A percentile compares a stretch with the other conserved stretches of the same genome.
Conservation (phyloP, 2,797 vertebrate genomes). For the Acanthurus lineatus region DNA sequence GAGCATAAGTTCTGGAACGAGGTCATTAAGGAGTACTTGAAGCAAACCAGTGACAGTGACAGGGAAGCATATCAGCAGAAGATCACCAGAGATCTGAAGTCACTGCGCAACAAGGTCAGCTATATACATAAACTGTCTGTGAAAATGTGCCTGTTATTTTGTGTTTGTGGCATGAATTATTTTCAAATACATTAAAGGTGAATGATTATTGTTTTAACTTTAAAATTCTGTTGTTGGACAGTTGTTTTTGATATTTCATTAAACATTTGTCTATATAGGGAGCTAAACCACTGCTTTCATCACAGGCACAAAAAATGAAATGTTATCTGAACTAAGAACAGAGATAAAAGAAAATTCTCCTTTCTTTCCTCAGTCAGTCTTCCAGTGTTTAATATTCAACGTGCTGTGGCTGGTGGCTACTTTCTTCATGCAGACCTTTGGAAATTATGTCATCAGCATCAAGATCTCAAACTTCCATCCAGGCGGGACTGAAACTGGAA, state of each 20-base stretch:
- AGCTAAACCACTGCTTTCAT: not conserved
- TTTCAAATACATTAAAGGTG: too few species aligned
- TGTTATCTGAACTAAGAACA: not conserved
- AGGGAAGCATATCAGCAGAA: slow-evolving; percentile 67
- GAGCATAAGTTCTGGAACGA: slow-evolving; percentile 87
- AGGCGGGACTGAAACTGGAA: slow-evolving; percentile 65
- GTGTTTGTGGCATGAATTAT: not conserved
- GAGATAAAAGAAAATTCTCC: not conserved
- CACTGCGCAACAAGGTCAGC: slow-evolving; percentile 86
- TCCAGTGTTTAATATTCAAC: slow-evolving; percentile 89
- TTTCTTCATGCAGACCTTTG: slow-evolving; percentile 88
- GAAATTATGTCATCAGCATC: slow-evolving; percentile 84
- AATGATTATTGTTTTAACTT: not conserved
- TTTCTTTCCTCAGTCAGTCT: slow-evolving; percentile 81
- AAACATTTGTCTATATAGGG: not conserved
- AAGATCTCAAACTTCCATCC: slow-evolving; percentile 81
- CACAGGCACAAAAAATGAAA: not conserved
- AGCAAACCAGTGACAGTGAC: slow-evolving; percentile 76
- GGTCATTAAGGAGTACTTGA: slow-evolving; percentile 83
- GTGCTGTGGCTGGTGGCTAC: slow-evolving; percentile 89
- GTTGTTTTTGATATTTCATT: not conserved
- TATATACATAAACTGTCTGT: not conserved
- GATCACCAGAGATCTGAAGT: slow-evolving; percentile 84
- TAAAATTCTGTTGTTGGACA: not conserved
- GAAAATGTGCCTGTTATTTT: not conserved